phyloP scores from a whole-genome alignment of 2,888 invertebrate species.

The Entomobrya proxima region DNA sequence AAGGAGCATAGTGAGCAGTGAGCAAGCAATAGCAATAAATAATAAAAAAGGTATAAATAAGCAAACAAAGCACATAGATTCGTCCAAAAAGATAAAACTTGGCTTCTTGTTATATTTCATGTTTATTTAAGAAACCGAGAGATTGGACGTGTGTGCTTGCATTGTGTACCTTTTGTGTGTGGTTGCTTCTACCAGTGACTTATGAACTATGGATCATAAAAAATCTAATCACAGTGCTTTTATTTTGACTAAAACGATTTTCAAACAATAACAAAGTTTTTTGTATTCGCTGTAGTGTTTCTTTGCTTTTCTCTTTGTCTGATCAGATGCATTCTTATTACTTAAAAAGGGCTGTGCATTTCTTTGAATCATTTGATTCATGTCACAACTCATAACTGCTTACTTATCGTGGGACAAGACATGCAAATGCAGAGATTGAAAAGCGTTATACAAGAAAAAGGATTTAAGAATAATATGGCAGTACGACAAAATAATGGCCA shows the following conservation, averaged over 20 bases:
- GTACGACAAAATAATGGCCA: not conserved
- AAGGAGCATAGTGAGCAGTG: not conserved
- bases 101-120: not conserved
- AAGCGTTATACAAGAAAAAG: not conserved
- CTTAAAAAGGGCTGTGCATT: not conserved
- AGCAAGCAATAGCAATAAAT: not conserved
- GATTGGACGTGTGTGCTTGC: not conserved
- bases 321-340: not conserved
- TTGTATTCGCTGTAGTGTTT: not conserved
- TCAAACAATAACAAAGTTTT: not conserved
- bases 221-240: not conserved
- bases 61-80: not conserved
- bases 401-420: too few species aligned
- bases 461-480: not conserved
- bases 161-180: not conserved
- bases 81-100: not conserved
- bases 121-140: not conserved
- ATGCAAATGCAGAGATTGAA: too few species aligned
- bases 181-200: not conserved
- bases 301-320: not conserved
- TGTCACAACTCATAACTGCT: too few species aligned
- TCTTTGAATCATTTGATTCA: too few species aligned
- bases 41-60: slow-evolving; percentile 21
- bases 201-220: not conserved
- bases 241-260: not conserved